Percentiles rank a stretch among this genome's conserved stretches.
These are phyloP conservation scores for Cheilosia grossa DNA, from an alignment of 2,888 invertebrate genomes.

Conservation along the genomic window DNA sequence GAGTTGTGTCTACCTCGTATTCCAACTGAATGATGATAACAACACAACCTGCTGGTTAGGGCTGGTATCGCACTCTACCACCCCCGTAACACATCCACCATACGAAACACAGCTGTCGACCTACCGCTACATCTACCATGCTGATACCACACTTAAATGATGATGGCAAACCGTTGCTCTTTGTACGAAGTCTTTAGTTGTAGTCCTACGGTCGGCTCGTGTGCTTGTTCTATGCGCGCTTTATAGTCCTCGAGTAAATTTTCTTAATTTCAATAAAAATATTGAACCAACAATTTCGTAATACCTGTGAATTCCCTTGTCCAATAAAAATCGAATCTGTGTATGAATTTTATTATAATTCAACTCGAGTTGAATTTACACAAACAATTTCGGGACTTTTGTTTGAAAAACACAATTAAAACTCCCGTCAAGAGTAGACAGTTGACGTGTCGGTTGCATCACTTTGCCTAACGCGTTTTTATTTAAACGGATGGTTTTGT, in stretches of 20 bases:
- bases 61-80: not conserved
- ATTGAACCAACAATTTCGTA: not conserved
- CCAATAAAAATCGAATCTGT: not conserved
- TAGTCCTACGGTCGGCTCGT: slow-evolving; percentile 50
- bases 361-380: not conserved
- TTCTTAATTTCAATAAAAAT: not conserved
- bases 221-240: not conserved
- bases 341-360: slow-evolving; percentile 1
- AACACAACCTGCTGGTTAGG: slow-evolving; percentile 23
- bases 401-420: not conserved
- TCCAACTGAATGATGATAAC: slow-evolving; percentile 22
- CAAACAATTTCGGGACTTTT: not conserved
- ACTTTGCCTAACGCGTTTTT: not conserved
- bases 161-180: slow-evolving; percentile 30
- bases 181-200: slow-evolving; percentile 54
- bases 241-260: not conserved
- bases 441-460: slow-evolving; percentile 10
- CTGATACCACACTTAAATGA: slow-evolving; percentile 1
- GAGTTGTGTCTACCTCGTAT: slow-evolving; percentile 13
- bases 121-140: slow-evolving; percentile 1
- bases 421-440: slow-evolving; percentile 2
- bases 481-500: slow-evolving; percentile 17
- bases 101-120: slow-evolving; percentile 25
- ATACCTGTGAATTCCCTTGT: slow-evolving; percentile 3
- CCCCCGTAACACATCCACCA: slow-evolving; percentile 28